Evolutionary conservation across 2,113 vertebrate genomes (phyloP).

Genomic region (Istiophorus platypterus): DNA sequence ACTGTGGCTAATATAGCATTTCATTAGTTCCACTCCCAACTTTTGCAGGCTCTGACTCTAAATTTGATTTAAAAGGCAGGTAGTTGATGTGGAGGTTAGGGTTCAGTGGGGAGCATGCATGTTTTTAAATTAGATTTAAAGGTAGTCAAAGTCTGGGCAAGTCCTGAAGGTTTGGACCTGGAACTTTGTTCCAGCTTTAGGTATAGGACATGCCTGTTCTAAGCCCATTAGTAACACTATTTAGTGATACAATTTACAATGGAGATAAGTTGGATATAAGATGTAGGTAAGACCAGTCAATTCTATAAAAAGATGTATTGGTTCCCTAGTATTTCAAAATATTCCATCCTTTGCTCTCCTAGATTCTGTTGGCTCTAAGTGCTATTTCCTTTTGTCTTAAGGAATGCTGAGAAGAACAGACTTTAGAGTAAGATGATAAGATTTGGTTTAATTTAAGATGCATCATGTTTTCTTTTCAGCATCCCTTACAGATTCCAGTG

Average conservation of each 20-base stretch:
- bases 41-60: too few relatives aligned
- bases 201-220: conserved; percentile 44
- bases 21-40: too few relatives aligned
- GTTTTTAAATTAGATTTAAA: background rate
- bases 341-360: conserved; percentile 3
- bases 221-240: conserved; percentile 22
- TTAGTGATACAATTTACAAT: conserved; percentile 8
- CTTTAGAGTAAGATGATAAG: conserved; percentile 11
- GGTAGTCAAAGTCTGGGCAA: background rate
- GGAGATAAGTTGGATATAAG: conserved; percentile 4
- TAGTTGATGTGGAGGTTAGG: background rate
- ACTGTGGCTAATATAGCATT: too few relatives aligned
- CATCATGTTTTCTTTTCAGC: conserved; percentile 36
- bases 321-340: background rate
- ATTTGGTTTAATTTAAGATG: conserved; percentile 6
- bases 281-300: background rate
- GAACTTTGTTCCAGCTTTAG: background rate
- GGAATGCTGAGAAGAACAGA: conserved; percentile 8
- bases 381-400: background rate
- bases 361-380: background rate
- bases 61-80: background rate
- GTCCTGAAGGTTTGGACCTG: background rate
- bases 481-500: conserved; percentile 32
- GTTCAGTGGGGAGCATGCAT: background rate
- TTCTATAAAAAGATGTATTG: conserved; percentile 7